Percentiles rank a stretch among this genome's conserved stretches.
These are phyloP conservation scores for Esox masquinongy DNA, from an alignment of 2,797 vertebrate species.

Conservation along the genomic window DNA sequence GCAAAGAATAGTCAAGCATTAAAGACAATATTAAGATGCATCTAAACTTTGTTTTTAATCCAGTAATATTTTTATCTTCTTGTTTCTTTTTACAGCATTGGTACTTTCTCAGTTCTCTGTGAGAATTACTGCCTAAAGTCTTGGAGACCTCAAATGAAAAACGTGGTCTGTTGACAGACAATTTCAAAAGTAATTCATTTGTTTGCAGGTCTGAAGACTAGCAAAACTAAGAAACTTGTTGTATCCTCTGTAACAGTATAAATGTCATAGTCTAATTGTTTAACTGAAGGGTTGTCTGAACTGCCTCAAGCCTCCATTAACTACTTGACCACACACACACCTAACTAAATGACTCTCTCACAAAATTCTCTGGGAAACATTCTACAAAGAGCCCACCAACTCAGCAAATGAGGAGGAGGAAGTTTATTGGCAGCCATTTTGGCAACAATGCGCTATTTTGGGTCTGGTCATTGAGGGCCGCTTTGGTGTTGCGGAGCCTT, in stretches of 20 bases:
- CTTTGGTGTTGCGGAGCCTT: constrained; percentile 7
- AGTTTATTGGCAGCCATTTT: not conserved
- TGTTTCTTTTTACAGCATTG: not conserved
- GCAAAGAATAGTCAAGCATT: not conserved
- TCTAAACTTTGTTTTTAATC: not conserved
- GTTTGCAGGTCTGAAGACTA: not conserved
- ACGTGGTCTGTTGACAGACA: constrained; percentile 15
- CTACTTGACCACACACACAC: not conserved
- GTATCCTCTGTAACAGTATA: not conserved
- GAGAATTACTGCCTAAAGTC: constrained; percentile 20
- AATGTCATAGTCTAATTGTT: not conserved
- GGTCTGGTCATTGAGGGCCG: not conserved
- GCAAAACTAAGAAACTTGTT: not conserved
- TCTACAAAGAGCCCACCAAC: constrained; percentile 15
- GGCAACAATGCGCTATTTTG: not conserved
- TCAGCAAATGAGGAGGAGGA: constrained; percentile 5
- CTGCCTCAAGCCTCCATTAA: not conserved
- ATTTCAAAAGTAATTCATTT: constrained; percentile 22
- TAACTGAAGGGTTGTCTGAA: not conserved
- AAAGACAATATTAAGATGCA: not conserved
- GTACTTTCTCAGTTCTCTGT: constrained; percentile 3
- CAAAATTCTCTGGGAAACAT: not conserved
- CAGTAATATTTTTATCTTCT: not conserved
- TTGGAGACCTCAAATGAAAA: constrained; percentile 12
- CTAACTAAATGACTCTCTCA: not conserved